Evolutionary conservation across 1,140 invertebrate genomes (phyloP).

Genomic region (Drosophila seguyi): DNA sequence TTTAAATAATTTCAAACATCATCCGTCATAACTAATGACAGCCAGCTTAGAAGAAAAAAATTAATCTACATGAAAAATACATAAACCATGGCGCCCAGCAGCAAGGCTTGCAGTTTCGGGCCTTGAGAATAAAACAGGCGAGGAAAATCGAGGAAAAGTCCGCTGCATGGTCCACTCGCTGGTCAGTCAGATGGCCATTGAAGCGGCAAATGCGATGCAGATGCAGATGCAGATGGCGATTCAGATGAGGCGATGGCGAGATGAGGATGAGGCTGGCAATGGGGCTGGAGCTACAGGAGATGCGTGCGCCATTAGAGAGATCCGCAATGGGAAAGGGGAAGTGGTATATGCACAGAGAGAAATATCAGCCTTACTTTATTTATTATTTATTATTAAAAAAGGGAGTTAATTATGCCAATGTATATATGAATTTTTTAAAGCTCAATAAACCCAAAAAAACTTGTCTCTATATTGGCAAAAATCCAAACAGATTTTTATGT

Average conservation of each 20-base stretch:
- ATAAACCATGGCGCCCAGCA: slow-evolving; percentile 73
- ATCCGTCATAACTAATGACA: slow-evolving; percentile 80
- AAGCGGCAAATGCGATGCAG: slow-evolving; percentile 72
- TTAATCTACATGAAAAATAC: slow-evolving; percentile 82
- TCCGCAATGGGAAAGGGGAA: slow-evolving; percentile 23
- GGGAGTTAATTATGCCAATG: no score
- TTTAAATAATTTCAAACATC: slow-evolving; percentile 77
- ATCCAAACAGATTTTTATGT: not conserved
- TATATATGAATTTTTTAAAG: not conserved
- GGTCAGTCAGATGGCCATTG: slow-evolving; percentile 74
- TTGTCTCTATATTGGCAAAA: not conserved
- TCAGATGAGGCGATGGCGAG: slow-evolving; percentile 71
- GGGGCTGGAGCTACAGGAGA: slow-evolving; percentile 26
- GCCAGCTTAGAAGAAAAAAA: slow-evolving; percentile 60
- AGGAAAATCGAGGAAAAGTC: slow-evolving; percentile 30
- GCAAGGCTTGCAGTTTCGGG: slow-evolving; percentile 11
- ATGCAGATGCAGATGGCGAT: slow-evolving; percentile 58
- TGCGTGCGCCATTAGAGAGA: slow-evolving; percentile 76
- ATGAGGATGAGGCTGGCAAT: slow-evolving; percentile 5
- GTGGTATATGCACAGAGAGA: not conserved
- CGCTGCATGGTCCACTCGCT: slow-evolving; percentile 26
- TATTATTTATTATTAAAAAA: no score
- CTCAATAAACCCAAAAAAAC: not conserved
- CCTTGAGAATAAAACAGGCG: slow-evolving; percentile 16
- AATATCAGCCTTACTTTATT: not conserved